Evolutionary conservation across 2,113 vertebrate species (phyloP).

Genomic region (Hystrix brachyura): DNA sequence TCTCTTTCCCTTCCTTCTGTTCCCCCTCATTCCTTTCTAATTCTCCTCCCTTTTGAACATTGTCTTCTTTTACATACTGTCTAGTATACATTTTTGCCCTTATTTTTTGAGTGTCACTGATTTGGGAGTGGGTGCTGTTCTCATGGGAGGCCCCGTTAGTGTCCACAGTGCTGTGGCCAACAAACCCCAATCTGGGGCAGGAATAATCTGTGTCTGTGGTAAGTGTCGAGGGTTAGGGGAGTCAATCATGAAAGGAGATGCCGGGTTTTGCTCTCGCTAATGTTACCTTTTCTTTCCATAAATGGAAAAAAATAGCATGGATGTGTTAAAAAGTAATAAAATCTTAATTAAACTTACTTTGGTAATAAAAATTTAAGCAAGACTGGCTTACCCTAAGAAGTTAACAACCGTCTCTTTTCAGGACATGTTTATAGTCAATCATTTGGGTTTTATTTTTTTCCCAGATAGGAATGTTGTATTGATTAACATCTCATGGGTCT

Average conservation of each 20-base stretch:
- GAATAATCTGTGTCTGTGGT: neutral
- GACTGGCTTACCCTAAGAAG: neutral
- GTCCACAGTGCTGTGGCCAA: neutral
- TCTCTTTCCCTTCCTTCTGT: no score
- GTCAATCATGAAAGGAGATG: neutral
- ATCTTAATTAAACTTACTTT: neutral
- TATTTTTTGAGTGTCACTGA: no score
- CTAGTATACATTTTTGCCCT: no score
- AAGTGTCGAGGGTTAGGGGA: neutral
- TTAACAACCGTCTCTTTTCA: neutral
- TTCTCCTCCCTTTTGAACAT: no score
- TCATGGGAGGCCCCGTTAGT: neutral
- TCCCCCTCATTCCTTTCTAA: no score
- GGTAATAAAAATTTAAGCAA: neutral
- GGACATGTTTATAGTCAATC: neutral
- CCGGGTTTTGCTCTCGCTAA: neutral
- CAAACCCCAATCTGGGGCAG: no score
- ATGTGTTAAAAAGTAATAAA: neutral
- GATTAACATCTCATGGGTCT: neutral
- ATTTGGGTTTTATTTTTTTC: neutral
- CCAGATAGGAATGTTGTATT: neutral
- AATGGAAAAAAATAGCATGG: neutral
- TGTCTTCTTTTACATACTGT: no score
- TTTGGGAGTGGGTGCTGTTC: neutral
- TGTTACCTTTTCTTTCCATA: neutral